Percentiles rank a stretch among this genome's conserved stretches.
Evolutionary conservation across 2,113 vertebrate genomes (phyloP).

Genomic region (Abramis brama): DNA sequence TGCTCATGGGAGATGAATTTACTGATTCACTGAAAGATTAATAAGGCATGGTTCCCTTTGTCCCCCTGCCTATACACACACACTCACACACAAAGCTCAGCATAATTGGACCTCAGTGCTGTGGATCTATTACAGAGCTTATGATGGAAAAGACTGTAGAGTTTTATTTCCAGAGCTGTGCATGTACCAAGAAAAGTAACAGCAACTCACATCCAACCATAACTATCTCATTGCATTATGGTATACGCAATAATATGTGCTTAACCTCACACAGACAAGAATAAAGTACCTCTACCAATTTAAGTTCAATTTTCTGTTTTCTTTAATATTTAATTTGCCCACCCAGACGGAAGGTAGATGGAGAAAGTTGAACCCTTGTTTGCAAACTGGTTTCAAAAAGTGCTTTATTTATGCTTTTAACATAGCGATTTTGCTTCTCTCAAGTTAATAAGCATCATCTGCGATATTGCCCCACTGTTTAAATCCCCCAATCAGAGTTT

Average conservation of each 20-base stretch:
- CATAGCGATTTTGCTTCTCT: neutral
- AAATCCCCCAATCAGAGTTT: no score
- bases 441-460: no score
- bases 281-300: neutral
- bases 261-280: slow-evolving; percentile 52
- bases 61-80: slow-evolving; percentile 60
- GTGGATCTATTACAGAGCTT: slow-evolving; percentile 49
- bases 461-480: no score
- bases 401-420: neutral
- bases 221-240: slow-evolving; percentile 64
- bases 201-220: slow-evolving; percentile 61
- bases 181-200: slow-evolving; percentile 53
- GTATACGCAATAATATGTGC: slow-evolving; percentile 52
- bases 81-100: slow-evolving; percentile 38
- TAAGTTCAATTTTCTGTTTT: neutral
- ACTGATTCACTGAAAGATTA: slow-evolving; percentile 50
- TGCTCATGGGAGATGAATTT: slow-evolving; percentile 30
- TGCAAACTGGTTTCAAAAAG: neutral
- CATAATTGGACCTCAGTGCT: slow-evolving; percentile 48
- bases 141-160: slow-evolving; percentile 57
- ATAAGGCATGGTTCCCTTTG: slow-evolving; percentile 58
- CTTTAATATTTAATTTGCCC: neutral
- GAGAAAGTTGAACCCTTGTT: neutral
- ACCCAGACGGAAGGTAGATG: neutral
- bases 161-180: slow-evolving; percentile 62